Base-by-base conservation (phyloP, 2,888 invertebrate genomes). In the Ligdia adustata region DNA sequence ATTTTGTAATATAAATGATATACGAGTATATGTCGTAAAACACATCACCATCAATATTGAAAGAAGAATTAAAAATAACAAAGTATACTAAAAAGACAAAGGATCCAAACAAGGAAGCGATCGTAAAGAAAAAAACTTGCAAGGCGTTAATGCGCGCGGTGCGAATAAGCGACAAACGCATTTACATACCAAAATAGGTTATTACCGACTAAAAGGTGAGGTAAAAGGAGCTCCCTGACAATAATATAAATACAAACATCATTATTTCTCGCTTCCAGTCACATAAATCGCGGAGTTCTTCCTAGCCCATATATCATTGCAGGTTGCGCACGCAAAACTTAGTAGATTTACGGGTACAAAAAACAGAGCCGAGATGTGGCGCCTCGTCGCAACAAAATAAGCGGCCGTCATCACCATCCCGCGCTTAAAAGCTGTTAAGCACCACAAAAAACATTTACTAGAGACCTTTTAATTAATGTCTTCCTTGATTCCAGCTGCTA, bases 391-490 rank as follows among this genome's bases (percentile, higher is more conserved):
- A 43, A 56, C 49, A 64, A 41, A 58, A 55, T 54, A 54, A 57
- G 44, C 39, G 42, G 42, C 48, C 48, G 48, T 48, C 63, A 50
- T 57, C 57, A 49, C 46, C 50, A n/a, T n/a, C n/a, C 53, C 47
- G 35, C 59, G 49, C 48, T 59, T 57, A 57, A 60, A 62, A 52
- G 57, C 52, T 55, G 48, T 62, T 59, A 57, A 64, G 57, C 47
- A 65, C 62, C 59, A 60, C 64, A 72, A 76, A 73, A 70, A 74
- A 61, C 55, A 62, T 48, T n/a, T n/a, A 52, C 64, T 55, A 54
- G 46, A 60, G 52, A 64, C 55, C 46, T 38, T 57, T 66, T 72
- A 75, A 80, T 75, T 72, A 78, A 77, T 72, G 72, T 52, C 75
- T 78, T 79, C 81, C 79, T 73, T 66, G 69, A 73, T 68, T 60